phyloP scores from a whole-genome alignment of 2,888 invertebrate genomes.

The Ischnus inquisitorius region DNA sequence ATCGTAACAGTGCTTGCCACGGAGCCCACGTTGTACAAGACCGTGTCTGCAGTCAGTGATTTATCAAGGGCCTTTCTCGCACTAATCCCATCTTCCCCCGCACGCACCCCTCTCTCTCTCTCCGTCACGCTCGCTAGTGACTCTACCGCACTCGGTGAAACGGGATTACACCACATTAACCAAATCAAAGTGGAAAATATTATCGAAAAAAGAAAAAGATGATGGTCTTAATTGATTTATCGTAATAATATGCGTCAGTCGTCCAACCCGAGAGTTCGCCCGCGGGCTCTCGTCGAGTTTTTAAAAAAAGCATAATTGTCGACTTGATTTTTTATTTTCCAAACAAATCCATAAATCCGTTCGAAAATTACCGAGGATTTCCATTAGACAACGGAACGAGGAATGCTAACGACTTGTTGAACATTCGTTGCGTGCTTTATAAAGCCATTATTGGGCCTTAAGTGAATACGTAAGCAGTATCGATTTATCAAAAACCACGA shows the following conservation, averaged over 20 bases:
- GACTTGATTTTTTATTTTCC: constrained; percentile 29
- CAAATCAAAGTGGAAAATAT: constrained; percentile 52
- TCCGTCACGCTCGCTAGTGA: constrained; percentile 66
- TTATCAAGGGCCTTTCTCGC: constrained; percentile 78
- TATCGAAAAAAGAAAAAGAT: constrained; percentile 20
- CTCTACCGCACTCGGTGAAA: constrained; percentile 46
- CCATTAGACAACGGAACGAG: constrained; percentile 71
- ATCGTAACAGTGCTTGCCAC: constrained; percentile 18
- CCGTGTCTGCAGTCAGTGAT: constrained; percentile 73
- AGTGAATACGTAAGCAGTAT: constrained; percentile 80
- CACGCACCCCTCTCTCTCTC: constrained; percentile 42
- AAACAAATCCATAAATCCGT: constrained; percentile 44
- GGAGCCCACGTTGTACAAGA: constrained; percentile 24
- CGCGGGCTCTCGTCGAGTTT: not conserved
- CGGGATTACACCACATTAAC: constrained; percentile 61
- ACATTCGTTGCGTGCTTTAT: constrained; percentile 77
- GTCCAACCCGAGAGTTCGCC: constrained; percentile 16
- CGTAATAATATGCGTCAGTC: constrained; percentile 69
- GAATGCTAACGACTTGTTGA: constrained; percentile 78
- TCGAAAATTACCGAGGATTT: constrained; percentile 6
- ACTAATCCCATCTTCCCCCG: constrained; percentile 78
- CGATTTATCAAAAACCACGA: constrained; percentile 80
- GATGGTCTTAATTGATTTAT: constrained; percentile 66
- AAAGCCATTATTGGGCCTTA: constrained; percentile 80
- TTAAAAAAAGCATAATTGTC: not conserved